Conservation (phyloP, 2,797 vertebrate genomes). For the Chaetophractus vellerosus region DNA sequence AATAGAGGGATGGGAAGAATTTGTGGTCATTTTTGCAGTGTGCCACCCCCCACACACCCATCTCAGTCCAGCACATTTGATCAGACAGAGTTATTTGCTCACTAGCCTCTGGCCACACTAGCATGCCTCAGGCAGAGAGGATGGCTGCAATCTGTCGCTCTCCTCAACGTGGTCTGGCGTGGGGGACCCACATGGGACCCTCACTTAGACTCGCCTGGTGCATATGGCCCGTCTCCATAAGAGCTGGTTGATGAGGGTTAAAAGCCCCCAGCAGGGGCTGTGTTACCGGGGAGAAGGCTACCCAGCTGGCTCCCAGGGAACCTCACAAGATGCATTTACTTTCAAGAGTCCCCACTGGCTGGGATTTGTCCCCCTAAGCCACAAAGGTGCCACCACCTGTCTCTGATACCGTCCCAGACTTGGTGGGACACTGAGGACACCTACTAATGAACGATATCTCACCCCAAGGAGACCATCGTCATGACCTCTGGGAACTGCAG, state of each 20-base stretch:
- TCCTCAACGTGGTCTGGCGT: accelerated
- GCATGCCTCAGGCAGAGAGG: background rate
- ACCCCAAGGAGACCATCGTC: background rate
- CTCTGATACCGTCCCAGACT: background rate
- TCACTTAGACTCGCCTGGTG: background rate
- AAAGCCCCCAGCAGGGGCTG: background rate
- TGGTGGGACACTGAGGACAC: background rate
- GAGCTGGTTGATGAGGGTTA: background rate
- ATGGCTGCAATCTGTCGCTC: background rate
- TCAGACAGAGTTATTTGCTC: background rate
- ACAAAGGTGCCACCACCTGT: background rate
- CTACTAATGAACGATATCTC: background rate
- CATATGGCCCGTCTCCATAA: background rate
- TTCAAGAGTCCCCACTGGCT: background rate
- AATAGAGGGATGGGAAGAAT: background rate
- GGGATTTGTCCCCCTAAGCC: background rate
- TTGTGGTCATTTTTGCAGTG: background rate
- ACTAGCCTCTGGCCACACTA: background rate
- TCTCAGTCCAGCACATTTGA: background rate
- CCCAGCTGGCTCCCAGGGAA: background rate
- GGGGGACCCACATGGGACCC: background rate
- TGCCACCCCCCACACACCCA: background rate
- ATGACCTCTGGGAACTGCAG: background rate
- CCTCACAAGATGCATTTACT: background rate
- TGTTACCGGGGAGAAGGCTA: background rate